phyloP scores from a whole-genome alignment of 2,888 invertebrate genomes.

The Geophilus truncorum region DNA sequence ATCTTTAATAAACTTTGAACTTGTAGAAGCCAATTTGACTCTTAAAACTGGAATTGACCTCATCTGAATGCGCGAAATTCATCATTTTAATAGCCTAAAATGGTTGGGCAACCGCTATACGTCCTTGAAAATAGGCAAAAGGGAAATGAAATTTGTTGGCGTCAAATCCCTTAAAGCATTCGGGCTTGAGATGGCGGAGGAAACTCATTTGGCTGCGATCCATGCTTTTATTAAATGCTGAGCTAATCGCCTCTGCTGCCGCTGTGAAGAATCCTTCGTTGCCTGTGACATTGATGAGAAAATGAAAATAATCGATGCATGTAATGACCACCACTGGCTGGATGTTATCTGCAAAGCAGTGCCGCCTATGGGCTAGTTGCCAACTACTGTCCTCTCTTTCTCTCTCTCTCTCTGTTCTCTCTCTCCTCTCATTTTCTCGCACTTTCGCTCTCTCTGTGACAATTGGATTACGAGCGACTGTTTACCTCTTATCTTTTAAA shows the following conservation, averaged over 20 bases:
- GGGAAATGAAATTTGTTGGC: conserved; percentile 23
- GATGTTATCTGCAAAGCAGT: conserved; percentile 25
- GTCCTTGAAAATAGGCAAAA: conserved; percentile 1
- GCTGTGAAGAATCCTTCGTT: conserved; percentile 24
- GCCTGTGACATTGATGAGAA: conserved; percentile 24
- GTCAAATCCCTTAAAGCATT: conserved; percentile 27
- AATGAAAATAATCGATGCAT: conserved; percentile 27
- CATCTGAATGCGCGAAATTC: background rate
- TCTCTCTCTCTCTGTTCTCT: background rate
- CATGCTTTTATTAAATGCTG: conserved; percentile 27
- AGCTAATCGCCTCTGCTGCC: conserved; percentile 23
- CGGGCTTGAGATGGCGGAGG: conserved; percentile 3
- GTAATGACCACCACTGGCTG: conserved; percentile 17
- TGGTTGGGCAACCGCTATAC: background rate
- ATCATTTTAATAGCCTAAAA: background rate
- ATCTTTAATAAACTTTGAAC: background rate
- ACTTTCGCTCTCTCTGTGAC: background rate
- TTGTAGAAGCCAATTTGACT: background rate
- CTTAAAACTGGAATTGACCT: background rate
- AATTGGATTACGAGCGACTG: background rate
- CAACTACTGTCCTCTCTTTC: background rate
- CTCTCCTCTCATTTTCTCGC: background rate
- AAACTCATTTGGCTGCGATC: conserved; percentile 17
- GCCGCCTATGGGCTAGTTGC: conserved; percentile 17
- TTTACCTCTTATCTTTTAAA: conserved; percentile 23